Conservation (phyloP, 2,888 invertebrate species). For the Eupithecia vulgata region DNA sequence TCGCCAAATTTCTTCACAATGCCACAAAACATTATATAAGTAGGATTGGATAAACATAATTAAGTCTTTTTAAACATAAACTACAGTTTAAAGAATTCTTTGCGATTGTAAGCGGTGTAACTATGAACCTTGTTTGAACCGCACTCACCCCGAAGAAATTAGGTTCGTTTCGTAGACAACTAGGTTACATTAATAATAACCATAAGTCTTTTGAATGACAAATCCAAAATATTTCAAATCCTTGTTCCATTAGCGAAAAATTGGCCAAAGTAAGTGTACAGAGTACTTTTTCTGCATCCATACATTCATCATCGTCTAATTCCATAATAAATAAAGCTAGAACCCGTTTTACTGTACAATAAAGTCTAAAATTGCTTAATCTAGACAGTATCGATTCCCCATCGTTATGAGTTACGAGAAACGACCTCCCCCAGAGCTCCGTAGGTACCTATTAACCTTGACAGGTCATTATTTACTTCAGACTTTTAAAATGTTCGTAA, state of each 20-base stretch:
- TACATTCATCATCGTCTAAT: background rate
- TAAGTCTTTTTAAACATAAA: background rate
- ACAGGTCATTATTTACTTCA: constrained; percentile 1
- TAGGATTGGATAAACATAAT: background rate
- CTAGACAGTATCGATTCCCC: constrained; percentile 14
- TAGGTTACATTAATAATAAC: background rate
- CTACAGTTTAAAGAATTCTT: background rate
- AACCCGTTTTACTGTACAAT: constrained; percentile 49
- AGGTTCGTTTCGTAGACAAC: background rate
- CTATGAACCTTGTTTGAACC: background rate
- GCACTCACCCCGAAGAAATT: background rate
- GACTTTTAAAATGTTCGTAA: background rate
- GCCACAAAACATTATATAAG: background rate
- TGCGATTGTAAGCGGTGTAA: background rate
- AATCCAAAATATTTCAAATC: background rate
- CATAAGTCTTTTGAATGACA: background rate
- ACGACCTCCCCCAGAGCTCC: background rate
- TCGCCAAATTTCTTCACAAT: too few species aligned
- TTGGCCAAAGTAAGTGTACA: background rate
- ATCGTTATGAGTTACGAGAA: background rate
- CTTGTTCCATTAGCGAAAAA: background rate
- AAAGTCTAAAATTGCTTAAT: constrained; percentile 19
- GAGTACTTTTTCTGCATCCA: background rate
- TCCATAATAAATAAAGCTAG: constrained; percentile 7
- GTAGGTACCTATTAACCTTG: constrained; percentile 6